phyloP scores from a whole-genome alignment of 2,113 vertebrate species.

The Antechinus stuartii region DNA sequence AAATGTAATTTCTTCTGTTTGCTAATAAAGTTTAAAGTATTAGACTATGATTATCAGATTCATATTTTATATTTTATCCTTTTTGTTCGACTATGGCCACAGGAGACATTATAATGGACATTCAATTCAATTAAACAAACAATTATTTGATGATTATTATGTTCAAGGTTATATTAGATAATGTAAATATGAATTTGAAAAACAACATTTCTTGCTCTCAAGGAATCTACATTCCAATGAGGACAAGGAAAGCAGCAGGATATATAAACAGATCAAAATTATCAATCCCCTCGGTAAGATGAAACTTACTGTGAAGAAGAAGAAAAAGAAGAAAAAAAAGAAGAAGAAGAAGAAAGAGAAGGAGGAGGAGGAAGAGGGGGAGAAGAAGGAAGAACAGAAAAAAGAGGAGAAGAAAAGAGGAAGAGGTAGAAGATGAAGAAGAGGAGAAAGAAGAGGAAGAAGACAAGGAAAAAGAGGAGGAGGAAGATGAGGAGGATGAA shows the following conservation, averaged over 20 bases:
- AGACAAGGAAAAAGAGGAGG: no score
- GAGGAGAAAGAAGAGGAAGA: no score
- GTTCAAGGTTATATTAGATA: neutral
- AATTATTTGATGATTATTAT: neutral
- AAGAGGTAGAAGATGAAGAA: no score
- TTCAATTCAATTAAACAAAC: neutral
- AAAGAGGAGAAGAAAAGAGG: no score
- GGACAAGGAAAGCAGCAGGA: neutral
- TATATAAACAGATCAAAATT: neutral
- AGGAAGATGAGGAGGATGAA: no score
- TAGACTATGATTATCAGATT: slow-evolving; percentile 5
- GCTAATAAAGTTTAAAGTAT: slow-evolving; percentile 38
- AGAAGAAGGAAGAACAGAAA: no score
- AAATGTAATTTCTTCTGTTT: slow-evolving; percentile 46
- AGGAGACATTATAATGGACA: neutral
- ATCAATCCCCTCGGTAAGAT: neutral
- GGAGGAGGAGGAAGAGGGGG: no score
- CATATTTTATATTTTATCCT: slow-evolving; percentile 31
- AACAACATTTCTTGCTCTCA: neutral
- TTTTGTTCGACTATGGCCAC: neutral
- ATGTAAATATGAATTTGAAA: neutral
- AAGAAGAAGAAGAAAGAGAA: no score
- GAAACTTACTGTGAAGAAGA: neutral
- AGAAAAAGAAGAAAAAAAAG: no score
- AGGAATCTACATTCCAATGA: neutral